Evolutionary conservation across 2,113 vertebrate genomes (phyloP).

Genomic region (Apteryx mantelli): DNA sequence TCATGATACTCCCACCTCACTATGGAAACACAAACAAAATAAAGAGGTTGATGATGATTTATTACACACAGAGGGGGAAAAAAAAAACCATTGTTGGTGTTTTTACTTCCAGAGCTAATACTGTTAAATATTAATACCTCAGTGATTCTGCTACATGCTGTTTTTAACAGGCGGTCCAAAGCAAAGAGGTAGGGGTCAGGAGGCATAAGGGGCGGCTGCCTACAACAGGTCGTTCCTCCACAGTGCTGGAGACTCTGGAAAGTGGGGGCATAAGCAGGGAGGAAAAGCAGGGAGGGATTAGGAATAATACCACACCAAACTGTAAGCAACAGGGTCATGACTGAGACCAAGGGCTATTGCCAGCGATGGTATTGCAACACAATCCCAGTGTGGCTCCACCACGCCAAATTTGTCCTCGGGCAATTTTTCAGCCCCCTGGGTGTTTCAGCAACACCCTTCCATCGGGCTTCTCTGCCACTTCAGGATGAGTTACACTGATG

Average conservation of each 20-base stretch:
- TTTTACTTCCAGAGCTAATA: slow-evolving; percentile 25
- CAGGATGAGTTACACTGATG: not conserved
- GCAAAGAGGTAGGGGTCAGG: not conserved
- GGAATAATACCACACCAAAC: not conserved
- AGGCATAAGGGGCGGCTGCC: not conserved
- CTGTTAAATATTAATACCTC: slow-evolving; percentile 55
- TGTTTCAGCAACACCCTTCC: not conserved
- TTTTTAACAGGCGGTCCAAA: not conserved
- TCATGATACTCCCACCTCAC: slow-evolving; percentile 9
- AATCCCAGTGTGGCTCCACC: not conserved
- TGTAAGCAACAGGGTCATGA: not conserved
- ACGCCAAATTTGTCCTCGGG: not conserved
- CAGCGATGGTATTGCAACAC: not conserved
- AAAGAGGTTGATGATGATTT: slow-evolving; percentile 54
- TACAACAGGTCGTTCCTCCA: not conserved
- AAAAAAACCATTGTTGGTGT: not conserved
- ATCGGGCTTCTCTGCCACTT: not conserved
- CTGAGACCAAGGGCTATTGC: not conserved
- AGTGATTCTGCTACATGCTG: slow-evolving; percentile 30
- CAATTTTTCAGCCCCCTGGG: not conserved
- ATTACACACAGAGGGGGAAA: not conserved
- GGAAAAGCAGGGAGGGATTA: not conserved
- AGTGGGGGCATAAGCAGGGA: not conserved
- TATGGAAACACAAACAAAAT: slow-evolving; percentile 44
- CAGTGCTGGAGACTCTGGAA: not conserved